These are phyloP conservation scores for Drosophila athabasca DNA, from an alignment of 1,140 invertebrate species.

Conservation along the genomic window DNA sequence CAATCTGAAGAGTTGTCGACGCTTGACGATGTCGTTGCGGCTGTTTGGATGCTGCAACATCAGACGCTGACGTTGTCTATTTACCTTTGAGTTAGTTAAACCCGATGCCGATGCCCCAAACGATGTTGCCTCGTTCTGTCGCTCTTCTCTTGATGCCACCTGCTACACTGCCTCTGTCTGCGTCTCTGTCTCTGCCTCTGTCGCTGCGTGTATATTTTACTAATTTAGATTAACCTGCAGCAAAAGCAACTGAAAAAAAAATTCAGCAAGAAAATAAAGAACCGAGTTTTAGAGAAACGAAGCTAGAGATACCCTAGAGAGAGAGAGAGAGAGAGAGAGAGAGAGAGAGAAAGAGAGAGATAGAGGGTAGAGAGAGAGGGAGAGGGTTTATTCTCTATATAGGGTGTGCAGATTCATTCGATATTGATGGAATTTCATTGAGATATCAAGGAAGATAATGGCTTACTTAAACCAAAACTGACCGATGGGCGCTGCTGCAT, in stretches of 20 bases:
- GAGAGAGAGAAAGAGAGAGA: too few relatives aligned
- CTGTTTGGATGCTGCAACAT: slow-evolving; percentile 20
- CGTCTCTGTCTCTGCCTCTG: slow-evolving; percentile 1
- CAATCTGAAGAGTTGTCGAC: slow-evolving; percentile 75
- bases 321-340: too few relatives aligned
- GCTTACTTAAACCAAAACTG: too few relatives aligned
- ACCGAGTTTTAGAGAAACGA: background rate
- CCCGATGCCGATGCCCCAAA: slow-evolving; percentile 31
- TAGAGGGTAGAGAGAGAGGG: too few relatives aligned
- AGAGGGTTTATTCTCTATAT: too few relatives aligned
- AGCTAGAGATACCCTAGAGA: too few relatives aligned
- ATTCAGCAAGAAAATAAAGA: background rate
- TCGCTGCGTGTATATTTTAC: slow-evolving; percentile 76
- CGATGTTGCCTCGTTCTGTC: slow-evolving; percentile 2
- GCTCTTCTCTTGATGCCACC: too few relatives aligned
- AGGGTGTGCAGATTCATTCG: too few relatives aligned
- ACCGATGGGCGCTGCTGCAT: too few relatives aligned
- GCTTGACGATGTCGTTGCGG: slow-evolving; percentile 64
- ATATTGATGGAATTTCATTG: too few relatives aligned
- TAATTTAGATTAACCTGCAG: slow-evolving; percentile 81
- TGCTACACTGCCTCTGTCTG: background rate
- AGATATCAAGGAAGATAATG: too few relatives aligned
- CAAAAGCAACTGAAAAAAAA: slow-evolving; percentile 9
- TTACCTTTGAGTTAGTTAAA: slow-evolving; percentile 76
- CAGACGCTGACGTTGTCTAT: slow-evolving; percentile 53